Conservation (phyloP, 2,888 invertebrate genomes). For the Boloria euphrosyne region DNA sequence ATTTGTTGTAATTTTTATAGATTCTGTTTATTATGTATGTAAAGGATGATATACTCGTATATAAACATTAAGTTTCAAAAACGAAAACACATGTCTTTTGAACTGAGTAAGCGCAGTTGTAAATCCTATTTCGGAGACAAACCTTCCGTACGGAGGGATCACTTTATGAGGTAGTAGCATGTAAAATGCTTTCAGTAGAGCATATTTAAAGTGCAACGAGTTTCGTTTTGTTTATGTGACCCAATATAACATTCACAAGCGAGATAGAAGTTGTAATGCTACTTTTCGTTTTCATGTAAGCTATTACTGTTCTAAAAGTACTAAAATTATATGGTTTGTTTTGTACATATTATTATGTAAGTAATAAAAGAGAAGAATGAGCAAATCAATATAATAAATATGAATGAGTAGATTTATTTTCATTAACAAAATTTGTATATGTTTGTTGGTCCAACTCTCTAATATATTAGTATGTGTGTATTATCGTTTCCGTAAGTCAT, state of each 20-base stretch:
- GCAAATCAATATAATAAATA: too few species aligned
- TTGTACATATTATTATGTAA: neutral
- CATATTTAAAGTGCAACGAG: constrained; percentile 9
- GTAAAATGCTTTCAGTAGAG: constrained; percentile 7
- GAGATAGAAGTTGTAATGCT: neutral
- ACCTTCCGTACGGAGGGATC: constrained; percentile 5
- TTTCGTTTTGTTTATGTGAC: constrained; percentile 12
- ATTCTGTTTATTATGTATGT: too few species aligned
- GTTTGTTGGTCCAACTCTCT: too few species aligned
- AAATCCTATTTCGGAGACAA: constrained; percentile 1
- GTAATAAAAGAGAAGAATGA: too few species aligned
- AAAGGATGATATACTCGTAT: neutral
- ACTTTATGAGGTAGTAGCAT: constrained; percentile 7
- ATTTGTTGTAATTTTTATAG: too few species aligned
- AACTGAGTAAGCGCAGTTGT: neutral
- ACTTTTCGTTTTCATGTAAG: neutral
- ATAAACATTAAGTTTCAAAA: neutral
- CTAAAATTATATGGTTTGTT: neutral
- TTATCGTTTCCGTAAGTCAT: too few species aligned
- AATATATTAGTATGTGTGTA: too few species aligned
- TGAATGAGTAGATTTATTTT: too few species aligned
- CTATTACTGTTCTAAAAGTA: neutral
- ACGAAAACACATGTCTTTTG: neutral
- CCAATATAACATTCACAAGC: neutral
- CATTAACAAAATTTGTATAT: too few species aligned